Percentiles rank a stretch among this genome's conserved stretches.
Evolutionary conservation across 2,113 vertebrate genomes (phyloP).

Genomic region (Apaloderma vittatum): DNA sequence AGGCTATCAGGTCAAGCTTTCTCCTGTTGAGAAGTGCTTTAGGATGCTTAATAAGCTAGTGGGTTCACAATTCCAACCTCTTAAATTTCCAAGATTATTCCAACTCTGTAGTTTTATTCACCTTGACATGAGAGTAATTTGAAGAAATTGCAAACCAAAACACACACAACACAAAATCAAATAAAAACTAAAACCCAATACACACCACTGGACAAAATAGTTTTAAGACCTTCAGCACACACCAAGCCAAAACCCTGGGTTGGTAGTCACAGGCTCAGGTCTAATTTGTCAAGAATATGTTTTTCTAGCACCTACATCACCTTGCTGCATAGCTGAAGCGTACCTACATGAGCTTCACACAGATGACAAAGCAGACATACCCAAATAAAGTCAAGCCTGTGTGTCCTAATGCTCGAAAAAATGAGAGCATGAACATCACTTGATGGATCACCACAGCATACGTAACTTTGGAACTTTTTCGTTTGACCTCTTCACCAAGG

Average conservation of each 20-base stretch:
- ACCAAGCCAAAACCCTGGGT: background rate
- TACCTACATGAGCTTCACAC: too few relatives aligned
- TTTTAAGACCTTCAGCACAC: background rate
- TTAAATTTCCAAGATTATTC: background rate
- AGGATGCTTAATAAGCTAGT: background rate
- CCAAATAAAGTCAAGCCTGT: background rate
- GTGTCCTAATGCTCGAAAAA: background rate
- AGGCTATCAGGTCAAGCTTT: background rate
- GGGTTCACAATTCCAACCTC: background rate
- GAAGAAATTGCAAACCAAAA: background rate
- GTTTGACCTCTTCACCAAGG: background rate
- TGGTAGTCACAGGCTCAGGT: background rate
- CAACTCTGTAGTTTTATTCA: background rate
- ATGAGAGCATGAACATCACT: rapidly evolving
- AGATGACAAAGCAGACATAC: background rate
- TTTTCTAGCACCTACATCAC: background rate
- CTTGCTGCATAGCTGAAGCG: rapidly evolving
- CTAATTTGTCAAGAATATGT: background rate
- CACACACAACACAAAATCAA: background rate
- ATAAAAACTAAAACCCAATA: background rate
- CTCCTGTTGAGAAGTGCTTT: background rate
- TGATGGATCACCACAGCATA: background rate
- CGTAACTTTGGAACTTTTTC: background rate
- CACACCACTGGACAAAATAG: background rate
- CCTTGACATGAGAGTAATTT: background rate